Conservation (phyloP, 2,113 vertebrate species). For the Lethenteron reissneri region DNA sequence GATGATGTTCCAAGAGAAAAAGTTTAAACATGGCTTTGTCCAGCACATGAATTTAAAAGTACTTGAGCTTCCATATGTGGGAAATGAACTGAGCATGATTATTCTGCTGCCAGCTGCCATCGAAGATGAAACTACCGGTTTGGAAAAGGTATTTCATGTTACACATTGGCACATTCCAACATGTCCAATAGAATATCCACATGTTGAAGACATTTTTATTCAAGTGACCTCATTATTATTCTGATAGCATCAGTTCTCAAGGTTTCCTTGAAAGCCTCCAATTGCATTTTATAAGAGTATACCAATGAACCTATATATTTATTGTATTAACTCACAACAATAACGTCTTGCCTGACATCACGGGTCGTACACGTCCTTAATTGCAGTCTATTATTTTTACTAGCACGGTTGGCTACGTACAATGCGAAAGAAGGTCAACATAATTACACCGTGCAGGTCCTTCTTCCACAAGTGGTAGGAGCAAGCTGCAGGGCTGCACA, state of each 20-base stretch:
- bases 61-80: constrained; percentile 46
- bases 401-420: too few relatives aligned
- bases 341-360: too few relatives aligned
- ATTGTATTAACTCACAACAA: too few relatives aligned
- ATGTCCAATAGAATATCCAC: neutral
- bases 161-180: neutral
- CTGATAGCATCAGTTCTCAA: neutral
- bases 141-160: constrained; percentile 37
- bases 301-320: too few relatives aligned
- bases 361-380: too few relatives aligned
- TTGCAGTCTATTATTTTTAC: too few relatives aligned
- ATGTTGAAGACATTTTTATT: neutral
- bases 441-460: too few relatives aligned
- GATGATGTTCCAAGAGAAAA: constrained; percentile 62
- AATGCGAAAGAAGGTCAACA: too few relatives aligned
- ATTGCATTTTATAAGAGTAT: too few relatives aligned
- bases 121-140: constrained; percentile 26
- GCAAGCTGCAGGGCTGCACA: too few relatives aligned
- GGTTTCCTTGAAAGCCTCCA: neutral
- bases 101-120: constrained; percentile 45
- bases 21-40: constrained; percentile 34
- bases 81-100: constrained; percentile 53
- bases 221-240: neutral
- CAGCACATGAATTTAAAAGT: constrained; percentile 28
- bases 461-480: too few relatives aligned